Base-by-base conservation (phyloP, 2,888 invertebrate species). In the Drosophila acutilabella region DNA sequence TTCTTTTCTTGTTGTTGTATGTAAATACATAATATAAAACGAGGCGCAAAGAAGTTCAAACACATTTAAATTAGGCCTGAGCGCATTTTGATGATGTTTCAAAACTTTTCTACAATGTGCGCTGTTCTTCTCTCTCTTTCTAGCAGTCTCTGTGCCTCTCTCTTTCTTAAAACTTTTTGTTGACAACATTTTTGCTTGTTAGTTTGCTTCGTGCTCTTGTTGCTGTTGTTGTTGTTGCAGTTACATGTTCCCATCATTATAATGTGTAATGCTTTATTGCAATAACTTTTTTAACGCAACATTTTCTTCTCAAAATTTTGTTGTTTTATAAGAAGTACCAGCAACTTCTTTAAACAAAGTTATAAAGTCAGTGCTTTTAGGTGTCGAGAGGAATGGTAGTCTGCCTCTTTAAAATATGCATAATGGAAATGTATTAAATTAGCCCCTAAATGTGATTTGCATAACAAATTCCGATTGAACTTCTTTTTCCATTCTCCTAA, bases 61-160 rank as follows among this genome's bases (percentile, higher is more conserved):
- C 75, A 84, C 81, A 81, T 81, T 81, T 84, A 81, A 81, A 81
- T 81, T 81, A 81, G 85, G 80, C 80, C 84, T 84, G 78, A 81
- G 78, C 81, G 70, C 74, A 84, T 78, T 81, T 81, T 81, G 85
- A 81, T 84, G 80, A 81, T 84, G 85, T 61, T 81, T 64, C 51
- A 80, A 81, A 78, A 61, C 81, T 83, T 83, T 72, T 52, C 64
- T 41, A 33, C 60, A 61, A 26, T 26, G n/a, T 30, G 30, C 44
- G 8, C 13, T 11, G 26, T 7, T 18, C 40, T 23, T 1, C 40
- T 11, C 38, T 38, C 36, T 18, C 23, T 33, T 23, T 41, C 30
- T 30, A 30, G 8, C 30, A 30, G 30, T 30, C 8, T 20, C 20
- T 38, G 30, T 53, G 16, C 8, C 23, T 52, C 40, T 52, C 40